Conservation (phyloP, 92 coral and sea anemone species). For the Palythoa grandiflora region DNA sequence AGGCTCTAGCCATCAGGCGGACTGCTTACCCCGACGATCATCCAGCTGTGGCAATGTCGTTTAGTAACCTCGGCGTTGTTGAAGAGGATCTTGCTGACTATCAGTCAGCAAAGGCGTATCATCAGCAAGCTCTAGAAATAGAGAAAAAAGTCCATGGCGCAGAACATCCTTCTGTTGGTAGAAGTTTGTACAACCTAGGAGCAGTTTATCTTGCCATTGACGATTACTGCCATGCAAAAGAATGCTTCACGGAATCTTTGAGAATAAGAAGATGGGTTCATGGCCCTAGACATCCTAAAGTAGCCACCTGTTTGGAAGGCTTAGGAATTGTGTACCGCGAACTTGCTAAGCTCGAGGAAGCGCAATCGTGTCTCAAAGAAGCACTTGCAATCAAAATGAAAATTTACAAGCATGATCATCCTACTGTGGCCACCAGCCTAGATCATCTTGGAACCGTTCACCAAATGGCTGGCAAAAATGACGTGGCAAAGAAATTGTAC, state of each 20-base stretch:
- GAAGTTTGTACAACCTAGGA: conserved; percentile 46
- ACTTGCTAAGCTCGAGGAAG: conserved; percentile 40
- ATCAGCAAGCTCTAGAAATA: conserved; percentile 40
- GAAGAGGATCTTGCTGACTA: conserved; percentile 40
- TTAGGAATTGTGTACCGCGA: conserved; percentile 45
- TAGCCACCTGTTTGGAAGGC: conserved; percentile 37
- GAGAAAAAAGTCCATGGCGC: not conserved
- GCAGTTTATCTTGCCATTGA: conserved; percentile 44
- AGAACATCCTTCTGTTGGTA: conserved; percentile 38
- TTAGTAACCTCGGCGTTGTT: conserved; percentile 49
- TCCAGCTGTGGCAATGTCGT: conserved; percentile 41
- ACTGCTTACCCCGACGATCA: conserved; percentile 37
- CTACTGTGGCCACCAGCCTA: conserved; percentile 28
- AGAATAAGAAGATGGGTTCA: conserved; percentile 17
- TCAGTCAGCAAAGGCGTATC: conserved; percentile 37
- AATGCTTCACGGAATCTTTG: conserved; percentile 23
- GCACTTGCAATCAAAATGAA: conserved; percentile 41
- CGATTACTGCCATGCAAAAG: conserved; percentile 32
- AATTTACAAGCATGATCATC: conserved; percentile 22
- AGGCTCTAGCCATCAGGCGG: conserved; percentile 36
- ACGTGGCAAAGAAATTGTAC: conserved; percentile 31
- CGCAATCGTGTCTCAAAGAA: conserved; percentile 28
- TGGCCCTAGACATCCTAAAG: conserved; percentile 37
- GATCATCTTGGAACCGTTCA: conserved; percentile 43
- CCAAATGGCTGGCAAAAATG: conserved; percentile 35